A percentile compares a stretch with the other conserved stretches of the same genome.
Conservation (phyloP, 2,888 invertebrate species). For the Schizotus pectinicornis region DNA sequence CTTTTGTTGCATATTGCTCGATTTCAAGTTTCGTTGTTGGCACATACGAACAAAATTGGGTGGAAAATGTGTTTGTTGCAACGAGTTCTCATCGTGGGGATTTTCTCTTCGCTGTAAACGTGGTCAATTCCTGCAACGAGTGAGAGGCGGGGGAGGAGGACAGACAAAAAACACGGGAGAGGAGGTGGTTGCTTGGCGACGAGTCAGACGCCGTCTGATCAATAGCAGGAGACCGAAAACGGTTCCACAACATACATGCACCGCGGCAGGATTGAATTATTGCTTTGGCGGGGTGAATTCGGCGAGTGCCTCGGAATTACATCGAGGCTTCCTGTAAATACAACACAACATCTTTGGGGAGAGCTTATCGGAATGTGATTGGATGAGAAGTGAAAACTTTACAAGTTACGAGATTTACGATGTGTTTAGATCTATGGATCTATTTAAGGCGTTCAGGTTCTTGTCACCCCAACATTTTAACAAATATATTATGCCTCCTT, state of each 20-base stretch:
- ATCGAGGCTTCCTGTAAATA: not conserved
- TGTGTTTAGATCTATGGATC: too few species aligned
- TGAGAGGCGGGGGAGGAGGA: constrained; percentile 12
- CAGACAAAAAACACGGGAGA: constrained; percentile 29
- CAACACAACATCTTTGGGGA: too few species aligned
- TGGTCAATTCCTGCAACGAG: not conserved
- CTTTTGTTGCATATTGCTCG: constrained; percentile 1
- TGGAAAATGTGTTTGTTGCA: not conserved
- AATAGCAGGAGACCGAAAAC: constrained; percentile 46
- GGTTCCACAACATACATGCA: constrained; percentile 25
- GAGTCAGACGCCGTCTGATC: constrained; percentile 54
- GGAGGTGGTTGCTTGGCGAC: constrained; percentile 51
- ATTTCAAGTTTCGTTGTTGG: not conserved
- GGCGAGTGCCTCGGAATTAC: constrained; percentile 16
- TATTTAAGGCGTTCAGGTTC: too few species aligned
- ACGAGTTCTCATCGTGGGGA: constrained; percentile 1
- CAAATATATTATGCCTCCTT: too few species aligned
- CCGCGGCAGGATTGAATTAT: constrained; percentile 20
- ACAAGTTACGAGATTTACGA: too few species aligned
- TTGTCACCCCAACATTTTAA: too few species aligned
- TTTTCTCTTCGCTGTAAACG: not conserved
- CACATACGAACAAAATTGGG: constrained; percentile 2
- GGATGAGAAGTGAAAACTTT: too few species aligned
- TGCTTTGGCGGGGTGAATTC: constrained; percentile 7
- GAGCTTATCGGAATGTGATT: too few species aligned